Evolutionary conservation across 2,797 vertebrate genomes (phyloP).

Genomic region (Triplophysa bombifrons): DNA sequence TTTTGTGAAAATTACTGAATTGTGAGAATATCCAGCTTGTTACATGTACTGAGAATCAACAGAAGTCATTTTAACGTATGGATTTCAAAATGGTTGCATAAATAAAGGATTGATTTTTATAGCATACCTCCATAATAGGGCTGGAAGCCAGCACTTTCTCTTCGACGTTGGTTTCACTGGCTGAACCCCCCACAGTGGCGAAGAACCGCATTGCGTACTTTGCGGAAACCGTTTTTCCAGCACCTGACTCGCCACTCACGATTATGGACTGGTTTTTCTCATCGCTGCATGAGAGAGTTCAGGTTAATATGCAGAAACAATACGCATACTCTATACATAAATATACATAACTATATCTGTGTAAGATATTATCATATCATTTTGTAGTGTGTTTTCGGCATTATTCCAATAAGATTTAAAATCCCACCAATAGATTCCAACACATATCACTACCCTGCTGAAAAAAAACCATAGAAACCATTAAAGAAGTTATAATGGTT

Average conservation of each 20-base stretch:
- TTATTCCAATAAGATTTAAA: too few species aligned
- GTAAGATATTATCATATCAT: too few species aligned
- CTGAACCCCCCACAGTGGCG: constrained; percentile 87
- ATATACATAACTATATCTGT: not conserved
- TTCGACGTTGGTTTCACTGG: constrained; percentile 87
- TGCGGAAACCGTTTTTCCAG: constrained; percentile 94
- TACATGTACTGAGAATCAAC: not conserved
- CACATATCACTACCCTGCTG: too few species aligned
- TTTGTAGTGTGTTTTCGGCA: too few species aligned
- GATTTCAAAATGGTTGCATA: not conserved
- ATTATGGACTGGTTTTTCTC: constrained; percentile 98
- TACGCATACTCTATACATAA: not conserved
- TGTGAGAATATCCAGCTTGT: not conserved
- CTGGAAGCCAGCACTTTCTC: constrained; percentile 92
- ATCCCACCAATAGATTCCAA: too few species aligned
- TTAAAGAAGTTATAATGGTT: too few species aligned
- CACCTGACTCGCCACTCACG: constrained; percentile 93
- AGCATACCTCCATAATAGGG: constrained; percentile 94
- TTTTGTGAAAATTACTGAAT: not conserved
- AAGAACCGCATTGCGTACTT: constrained; percentile 97
- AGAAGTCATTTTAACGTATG: not conserved
- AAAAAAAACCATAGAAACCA: too few species aligned
- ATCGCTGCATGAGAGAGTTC: constrained; percentile 74
- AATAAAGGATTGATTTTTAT: not conserved
- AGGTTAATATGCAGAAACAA: not conserved